Evolutionary conservation across 2,113 vertebrate genomes (phyloP), one percentile per base, ranked within the genome.

Genomic region (Peromyscus californicus): DNA sequence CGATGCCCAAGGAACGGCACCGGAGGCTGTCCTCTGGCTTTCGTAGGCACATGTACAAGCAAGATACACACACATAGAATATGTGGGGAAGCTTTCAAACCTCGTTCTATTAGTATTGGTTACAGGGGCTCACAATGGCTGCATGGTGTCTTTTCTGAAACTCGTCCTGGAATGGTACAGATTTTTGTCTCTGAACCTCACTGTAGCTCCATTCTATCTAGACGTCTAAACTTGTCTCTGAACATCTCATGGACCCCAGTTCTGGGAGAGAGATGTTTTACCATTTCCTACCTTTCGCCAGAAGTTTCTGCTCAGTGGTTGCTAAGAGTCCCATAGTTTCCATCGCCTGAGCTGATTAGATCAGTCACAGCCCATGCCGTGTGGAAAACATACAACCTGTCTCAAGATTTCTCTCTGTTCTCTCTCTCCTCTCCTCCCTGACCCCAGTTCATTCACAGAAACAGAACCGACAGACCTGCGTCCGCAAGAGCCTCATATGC

Each of bases 401-500:
- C 95, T 98, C 88, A 98, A 72, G 0, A 12, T 76, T 1, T 94
- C 76, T 78, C 92, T 95, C 88, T 4, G 2, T 59, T 87, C 67
- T 86, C 54, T 86, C 54, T 1, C 80, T 65, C 11, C 85, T 59
- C 67, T 51, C 67, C 42, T 26, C 7, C 39, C 54, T 39, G 8
- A 31, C 22, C 67, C 22, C 0, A 99, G 99, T 99, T 97, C 99
- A 99, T 82, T 99, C 99, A 31, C 99, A 99, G 97, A 99, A 99
- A 98, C 99, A 99, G 98, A 99, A 99, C 98, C 98, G 99, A 7
- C 99, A 99, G 99, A 99, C 99, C 45, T 99, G 99, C 0, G 99
- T 99, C 93, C 99, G 99, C 98, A 99, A 99, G 99, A 99, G 99
- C 98, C 99, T 99, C 98, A 99, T 99, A 98, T 99, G 99, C 97